Evolutionary conservation across 2,888 invertebrate genomes (phyloP).

Genomic region (Lucinisca nassula): DNA sequence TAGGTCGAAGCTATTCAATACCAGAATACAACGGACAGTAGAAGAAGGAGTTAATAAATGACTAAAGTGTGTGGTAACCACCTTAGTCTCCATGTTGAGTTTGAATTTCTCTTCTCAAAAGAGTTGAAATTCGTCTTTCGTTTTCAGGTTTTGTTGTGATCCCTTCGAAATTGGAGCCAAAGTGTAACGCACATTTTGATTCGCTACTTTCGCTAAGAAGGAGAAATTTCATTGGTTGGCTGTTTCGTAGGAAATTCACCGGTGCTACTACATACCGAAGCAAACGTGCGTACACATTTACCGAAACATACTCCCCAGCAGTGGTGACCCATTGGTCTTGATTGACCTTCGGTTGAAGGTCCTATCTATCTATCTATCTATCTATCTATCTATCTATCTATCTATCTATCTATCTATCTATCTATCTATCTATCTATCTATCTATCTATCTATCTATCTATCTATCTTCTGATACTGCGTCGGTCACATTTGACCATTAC

Average conservation of each 20-base stretch:
- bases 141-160: background rate
- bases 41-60: background rate
- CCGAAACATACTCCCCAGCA: background rate
- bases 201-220: background rate
- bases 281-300: background rate
- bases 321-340: background rate
- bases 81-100: background rate
- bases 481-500: too few species aligned
- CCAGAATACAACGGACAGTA: background rate
- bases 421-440: background rate
- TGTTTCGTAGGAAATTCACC: background rate
- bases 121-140: background rate
- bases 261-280: background rate
- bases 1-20: background rate
- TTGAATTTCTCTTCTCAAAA: too few species aligned
- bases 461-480: too few species aligned
- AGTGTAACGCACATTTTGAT: background rate
- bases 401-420: slow-evolving; percentile 4
- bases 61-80: background rate
- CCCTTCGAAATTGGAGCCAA: slow-evolving; percentile 12
- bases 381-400: background rate
- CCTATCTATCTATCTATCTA: background rate
- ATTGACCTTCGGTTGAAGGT: background rate
- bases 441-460: background rate
- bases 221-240: background rate